Percentiles rank a stretch among this genome's conserved stretches.
Conservation (phyloP, 2,888 invertebrate species). For the Molorchus minor region DNA sequence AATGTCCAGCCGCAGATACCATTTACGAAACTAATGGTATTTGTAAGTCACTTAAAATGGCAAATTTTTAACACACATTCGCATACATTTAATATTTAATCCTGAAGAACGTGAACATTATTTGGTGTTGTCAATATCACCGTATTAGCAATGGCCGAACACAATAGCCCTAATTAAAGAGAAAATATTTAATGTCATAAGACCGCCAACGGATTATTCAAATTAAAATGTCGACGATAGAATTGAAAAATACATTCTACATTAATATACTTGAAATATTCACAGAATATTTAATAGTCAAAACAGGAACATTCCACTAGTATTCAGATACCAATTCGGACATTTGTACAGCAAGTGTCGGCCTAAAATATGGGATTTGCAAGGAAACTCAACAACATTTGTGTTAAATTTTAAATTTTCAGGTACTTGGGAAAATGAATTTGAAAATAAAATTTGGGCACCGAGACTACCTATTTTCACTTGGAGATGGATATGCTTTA, state of each 20-base stretch:
- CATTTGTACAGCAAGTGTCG: background rate
- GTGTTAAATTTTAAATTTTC: constrained; percentile 35
- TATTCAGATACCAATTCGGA: background rate
- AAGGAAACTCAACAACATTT: constrained; percentile 35
- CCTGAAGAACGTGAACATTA: constrained; percentile 28
- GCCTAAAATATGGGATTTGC: background rate
- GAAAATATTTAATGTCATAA: background rate
- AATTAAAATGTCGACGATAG: background rate
- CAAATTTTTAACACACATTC: constrained; percentile 29
- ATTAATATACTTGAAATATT: constrained; percentile 20
- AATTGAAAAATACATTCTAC: constrained; percentile 10
- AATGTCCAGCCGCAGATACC: constrained; percentile 30
- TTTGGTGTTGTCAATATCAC: constrained; percentile 30
- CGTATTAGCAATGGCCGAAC: background rate
- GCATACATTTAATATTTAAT: constrained; percentile 26
- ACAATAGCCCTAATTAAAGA: background rate
- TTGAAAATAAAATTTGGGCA: constrained; percentile 27
- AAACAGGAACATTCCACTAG: constrained; percentile 14
- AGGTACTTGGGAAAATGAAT: constrained; percentile 50
- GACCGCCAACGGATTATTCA: constrained; percentile 20
- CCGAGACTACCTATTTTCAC: constrained; percentile 16
- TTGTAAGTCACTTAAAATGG: constrained; percentile 34
- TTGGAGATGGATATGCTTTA: constrained; percentile 1
- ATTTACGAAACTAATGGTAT: constrained; percentile 44
- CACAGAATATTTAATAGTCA: constrained; percentile 12